Base-by-base conservation (phyloP, 2,888 invertebrate genomes). In the Aquatica leii region DNA sequence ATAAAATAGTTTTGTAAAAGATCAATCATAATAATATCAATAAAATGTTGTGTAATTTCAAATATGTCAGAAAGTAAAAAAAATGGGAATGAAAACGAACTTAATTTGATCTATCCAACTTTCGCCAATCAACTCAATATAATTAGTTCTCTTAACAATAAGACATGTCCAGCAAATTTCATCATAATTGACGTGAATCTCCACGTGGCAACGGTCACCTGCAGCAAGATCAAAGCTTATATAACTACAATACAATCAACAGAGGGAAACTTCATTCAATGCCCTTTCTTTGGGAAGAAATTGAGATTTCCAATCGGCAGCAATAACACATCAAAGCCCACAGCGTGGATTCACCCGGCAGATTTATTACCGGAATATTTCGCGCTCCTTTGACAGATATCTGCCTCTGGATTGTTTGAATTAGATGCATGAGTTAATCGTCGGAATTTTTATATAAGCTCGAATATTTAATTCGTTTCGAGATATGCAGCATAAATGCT, bases 191-290 rank as follows among this genome's bases (percentile, higher is more conserved):
- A 69, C 66, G 60, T 56, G 57, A 55, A 55, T 63, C 56, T 65
- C 63, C 62, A 50, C 65, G 51, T 57, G 57, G 69, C 67, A 68
- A 69, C 70, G 69, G 69, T 70, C 69, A 70, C 69, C 69, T 69
- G 67, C 67, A 65, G 61, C 62, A 59, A 66, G 66, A 67, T 66
- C 67, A 70, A 70, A 69, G 63, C 57, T 65, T 52, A 65, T 55
- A 40, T 50, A 62, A 57, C 55, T 56, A 62, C 64, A 64, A 66
- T 60, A 62, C 67, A 64, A 54, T 66, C 59, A 62, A 59, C 58
- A 54, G 49, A 59, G 66, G 58, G 62, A 50, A 63, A 66, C 59
- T 55, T 52, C 59, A 59, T 65, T 62, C 63, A 54, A 58, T 46
- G 31, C 64, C 54, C 41, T 51, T 51, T 56, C 18, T 51, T 55